Evolutionary conservation across 2,888 invertebrate genomes (phyloP), one percentile per base, ranked within the genome.

Genomic region (Elmis aenea): DNA sequence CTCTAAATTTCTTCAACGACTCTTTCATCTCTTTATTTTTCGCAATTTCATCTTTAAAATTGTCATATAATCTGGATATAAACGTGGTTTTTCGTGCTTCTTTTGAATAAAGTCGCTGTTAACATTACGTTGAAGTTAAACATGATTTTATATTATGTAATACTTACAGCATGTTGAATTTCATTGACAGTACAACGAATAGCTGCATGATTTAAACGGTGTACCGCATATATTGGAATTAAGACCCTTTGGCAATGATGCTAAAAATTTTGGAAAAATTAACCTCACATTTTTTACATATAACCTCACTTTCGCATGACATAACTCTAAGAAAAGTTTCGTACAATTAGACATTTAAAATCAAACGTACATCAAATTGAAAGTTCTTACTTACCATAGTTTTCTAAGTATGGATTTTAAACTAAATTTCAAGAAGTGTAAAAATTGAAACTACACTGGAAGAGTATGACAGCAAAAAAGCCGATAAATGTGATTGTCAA

Each of bases 21-120:
- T 96, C 95, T 68, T 96, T 95, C 88, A 99, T 93, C 64, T 97
- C 96, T 67, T 97, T 96, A 69, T 93, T 97, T 64, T 93, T 93
- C 9, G 85, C 82, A 64, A 97, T 82, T 62, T 99, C 99, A 55
- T 92, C 90, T 64, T 82, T 85, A 45, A 97, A 82, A 64, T 96
- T 96, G 33, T 94, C 89, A 42, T 93, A 75, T 38, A 97, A 80
- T 52, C 91, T 83, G 1, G 87, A 82, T 54, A 96, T 77, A 66
- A 97, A 96, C 15, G 87, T 83, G 3, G 78, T 75, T 32, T 75
- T 69, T 42, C 73, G 63, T 2, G 51, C 66, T 52, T 55, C 69
- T 60, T 61, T 64, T 2, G 73, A 71, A 54, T 73, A 74, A 3
- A 49, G 54, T 31, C 71, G 64, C 33, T 63, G 49, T 71, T 73